phyloP scores from a whole-genome alignment of 2,113 vertebrate species.

The Nanorana parkeri region DNA sequence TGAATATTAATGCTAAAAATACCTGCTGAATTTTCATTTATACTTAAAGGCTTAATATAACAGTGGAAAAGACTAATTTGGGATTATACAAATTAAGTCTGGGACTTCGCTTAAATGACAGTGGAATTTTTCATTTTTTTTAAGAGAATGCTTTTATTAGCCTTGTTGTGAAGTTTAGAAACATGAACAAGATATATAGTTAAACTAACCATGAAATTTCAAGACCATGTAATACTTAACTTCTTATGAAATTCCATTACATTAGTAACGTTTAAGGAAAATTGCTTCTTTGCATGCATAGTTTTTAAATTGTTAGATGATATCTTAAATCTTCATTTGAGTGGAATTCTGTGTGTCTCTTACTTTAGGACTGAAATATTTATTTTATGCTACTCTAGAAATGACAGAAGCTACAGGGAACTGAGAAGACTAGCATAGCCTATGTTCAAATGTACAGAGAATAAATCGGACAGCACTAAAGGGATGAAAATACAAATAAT shows the following conservation, averaged over 20 bases:
- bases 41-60: conserved; percentile 9
- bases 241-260: no score
- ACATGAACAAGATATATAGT: not conserved
- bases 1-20: not conserved
- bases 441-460: conserved; percentile 6
- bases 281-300: no score
- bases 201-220: not conserved
- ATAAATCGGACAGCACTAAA: conserved; percentile 22
- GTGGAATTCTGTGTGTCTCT: not conserved
- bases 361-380: not conserved
- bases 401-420: not conserved
- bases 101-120: not conserved
- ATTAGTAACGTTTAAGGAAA: no score
- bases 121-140: not conserved
- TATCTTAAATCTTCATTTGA: no score
- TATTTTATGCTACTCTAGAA: not conserved
- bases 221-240: not conserved
- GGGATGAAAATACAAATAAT: no score
- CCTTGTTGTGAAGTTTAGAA: not conserved
- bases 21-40: conserved; percentile 3
- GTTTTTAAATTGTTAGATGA: no score
- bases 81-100: conserved; percentile 20
- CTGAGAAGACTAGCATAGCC: not conserved
- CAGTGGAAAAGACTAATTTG: not conserved
- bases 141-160: not conserved